Conservation (phyloP, 2,113 vertebrate species). For the Microcebus lehilahytsara region DNA sequence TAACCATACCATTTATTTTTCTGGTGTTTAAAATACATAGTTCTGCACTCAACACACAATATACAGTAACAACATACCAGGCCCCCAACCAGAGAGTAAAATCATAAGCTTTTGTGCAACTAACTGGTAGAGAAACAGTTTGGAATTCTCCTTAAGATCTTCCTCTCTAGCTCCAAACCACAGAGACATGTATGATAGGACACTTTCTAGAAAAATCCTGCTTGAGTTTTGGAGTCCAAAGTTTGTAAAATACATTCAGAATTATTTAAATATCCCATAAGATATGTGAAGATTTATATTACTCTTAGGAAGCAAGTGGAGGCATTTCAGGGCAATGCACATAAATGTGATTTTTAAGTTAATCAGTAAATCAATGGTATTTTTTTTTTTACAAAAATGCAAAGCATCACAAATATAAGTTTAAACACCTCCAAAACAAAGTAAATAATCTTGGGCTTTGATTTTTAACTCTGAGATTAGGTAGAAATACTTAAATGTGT, state of each 20-base stretch:
- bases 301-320: background rate
- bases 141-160: background rate
- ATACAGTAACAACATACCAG: background rate
- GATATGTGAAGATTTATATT: background rate
- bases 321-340: background rate
- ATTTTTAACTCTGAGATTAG: background rate
- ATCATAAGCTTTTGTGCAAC: background rate
- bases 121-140: background rate
- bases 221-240: background rate
- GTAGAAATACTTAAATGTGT: background rate
- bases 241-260: background rate
- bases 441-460: background rate
- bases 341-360: background rate
- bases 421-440: background rate
- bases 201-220: background rate
- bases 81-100: background rate
- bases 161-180: background rate
- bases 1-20: background rate
- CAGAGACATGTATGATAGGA: no score
- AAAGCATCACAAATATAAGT: background rate
- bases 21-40: background rate
- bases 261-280: background rate
- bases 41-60: background rate
- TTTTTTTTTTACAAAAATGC: background rate
- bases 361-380: background rate